A percentile compares a stretch with the other conserved stretches of the same genome.
These are phyloP conservation scores for Diloba caeruleocephala DNA, from an alignment of 2,888 invertebrate species.

Conservation along the genomic window DNA sequence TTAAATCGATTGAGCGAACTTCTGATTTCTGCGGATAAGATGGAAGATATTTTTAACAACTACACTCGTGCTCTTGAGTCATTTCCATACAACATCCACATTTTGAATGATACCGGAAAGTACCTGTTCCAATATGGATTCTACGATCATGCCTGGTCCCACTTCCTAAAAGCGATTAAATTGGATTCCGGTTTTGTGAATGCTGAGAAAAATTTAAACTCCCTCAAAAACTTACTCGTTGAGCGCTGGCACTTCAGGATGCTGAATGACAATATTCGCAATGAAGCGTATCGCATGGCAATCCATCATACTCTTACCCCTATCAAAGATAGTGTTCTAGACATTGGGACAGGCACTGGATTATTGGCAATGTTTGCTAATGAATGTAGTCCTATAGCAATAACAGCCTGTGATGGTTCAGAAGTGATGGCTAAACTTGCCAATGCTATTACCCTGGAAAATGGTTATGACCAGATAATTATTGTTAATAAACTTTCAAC, in stretches of 20 bases:
- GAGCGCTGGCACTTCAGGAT: slow-evolving; percentile 95
- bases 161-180: slow-evolving; percentile 87
- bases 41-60: slow-evolving; percentile 73
- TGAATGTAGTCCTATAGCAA: slow-evolving; percentile 84
- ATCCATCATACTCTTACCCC: slow-evolving; percentile 87
- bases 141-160: slow-evolving; percentile 87
- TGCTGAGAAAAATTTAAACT: slow-evolving; percentile 91
- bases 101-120: slow-evolving; percentile 78
- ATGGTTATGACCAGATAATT: slow-evolving; percentile 84
- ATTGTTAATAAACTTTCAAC: slow-evolving; percentile 90
- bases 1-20: slow-evolving; percentile 65
- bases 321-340: slow-evolving; percentile 88
- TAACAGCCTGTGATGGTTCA: slow-evolving; percentile 92
- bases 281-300: slow-evolving; percentile 91
- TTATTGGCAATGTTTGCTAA: slow-evolving; percentile 92
- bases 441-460: slow-evolving; percentile 74
- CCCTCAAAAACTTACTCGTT: slow-evolving; percentile 91
- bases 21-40: slow-evolving; percentile 58
- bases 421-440: slow-evolving; percentile 90
- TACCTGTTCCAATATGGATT: slow-evolving; percentile 86
- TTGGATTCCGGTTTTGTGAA: slow-evolving; percentile 85
- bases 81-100: slow-evolving; percentile 69
- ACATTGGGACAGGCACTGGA: slow-evolving; percentile 94
- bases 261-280: slow-evolving; percentile 93
- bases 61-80: slow-evolving; percentile 66